These are phyloP conservation scores for Gymnocephalus cernua DNA, from an alignment of 2,113 vertebrate genomes.

Conservation along the genomic window DNA sequence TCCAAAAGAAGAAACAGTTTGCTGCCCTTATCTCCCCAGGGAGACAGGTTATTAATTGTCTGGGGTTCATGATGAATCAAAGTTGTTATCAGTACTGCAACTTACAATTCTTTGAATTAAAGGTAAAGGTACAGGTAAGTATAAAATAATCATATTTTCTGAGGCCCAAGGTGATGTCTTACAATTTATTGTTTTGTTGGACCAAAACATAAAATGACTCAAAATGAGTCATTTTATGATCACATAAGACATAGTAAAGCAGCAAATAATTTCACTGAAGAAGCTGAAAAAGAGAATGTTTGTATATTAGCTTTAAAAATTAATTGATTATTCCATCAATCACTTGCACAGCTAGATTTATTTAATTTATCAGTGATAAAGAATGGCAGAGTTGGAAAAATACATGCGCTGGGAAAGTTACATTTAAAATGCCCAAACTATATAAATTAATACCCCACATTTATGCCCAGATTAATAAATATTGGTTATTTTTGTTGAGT, in stretches of 20 bases:
- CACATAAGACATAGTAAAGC: background rate
- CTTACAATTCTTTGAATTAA: no score
- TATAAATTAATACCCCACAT: no score
- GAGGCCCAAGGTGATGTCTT: no score
- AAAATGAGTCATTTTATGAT: no score
- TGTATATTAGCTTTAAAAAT: background rate
- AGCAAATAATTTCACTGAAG: background rate
- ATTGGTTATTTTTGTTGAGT: background rate
- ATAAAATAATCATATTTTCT: no score
- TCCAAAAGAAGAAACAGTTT: background rate
- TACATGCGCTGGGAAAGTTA: background rate
- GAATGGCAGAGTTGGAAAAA: background rate
- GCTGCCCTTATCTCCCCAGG: background rate
- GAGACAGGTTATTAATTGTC: background rate
- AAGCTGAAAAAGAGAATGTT: background rate
- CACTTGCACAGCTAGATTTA: background rate
- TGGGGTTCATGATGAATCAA: background rate
- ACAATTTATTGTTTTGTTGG: no score
- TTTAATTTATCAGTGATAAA: background rate
- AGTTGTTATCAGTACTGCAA: no score
- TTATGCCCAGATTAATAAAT: background rate
- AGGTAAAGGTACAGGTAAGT: no score
- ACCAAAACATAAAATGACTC: no score
- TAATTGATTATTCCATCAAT: background rate
- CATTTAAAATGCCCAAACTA: background rate